These are phyloP conservation scores for Anabacerthia variegaticeps DNA, from an alignment of 2,797 vertebrate genomes.

Conservation along the genomic window DNA sequence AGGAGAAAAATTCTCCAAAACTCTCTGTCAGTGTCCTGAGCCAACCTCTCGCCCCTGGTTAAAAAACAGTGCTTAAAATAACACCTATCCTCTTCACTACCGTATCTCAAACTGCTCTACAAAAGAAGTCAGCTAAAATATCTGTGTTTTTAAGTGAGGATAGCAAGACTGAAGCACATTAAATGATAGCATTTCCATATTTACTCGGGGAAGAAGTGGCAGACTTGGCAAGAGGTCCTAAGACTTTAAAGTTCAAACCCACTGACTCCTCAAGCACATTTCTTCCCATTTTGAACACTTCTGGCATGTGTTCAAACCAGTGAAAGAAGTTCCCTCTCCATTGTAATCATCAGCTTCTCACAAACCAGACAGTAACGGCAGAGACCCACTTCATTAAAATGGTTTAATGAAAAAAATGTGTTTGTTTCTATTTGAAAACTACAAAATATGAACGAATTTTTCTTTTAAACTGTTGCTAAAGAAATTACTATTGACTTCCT, in stretches of 20 bases:
- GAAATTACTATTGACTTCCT: background rate
- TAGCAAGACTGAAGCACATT: background rate
- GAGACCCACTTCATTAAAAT: background rate
- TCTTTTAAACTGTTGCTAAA: background rate
- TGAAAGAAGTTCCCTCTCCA: background rate
- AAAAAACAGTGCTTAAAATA: slow-evolving; percentile 31
- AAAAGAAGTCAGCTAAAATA: background rate
- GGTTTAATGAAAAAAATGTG: background rate
- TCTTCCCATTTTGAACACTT: background rate
- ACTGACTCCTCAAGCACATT: slow-evolving; percentile 18
- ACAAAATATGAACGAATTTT: background rate
- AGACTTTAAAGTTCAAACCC: slow-evolving; percentile 1
- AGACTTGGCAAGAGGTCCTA: slow-evolving; percentile 41
- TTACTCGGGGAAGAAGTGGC: background rate
- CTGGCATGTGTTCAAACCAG: background rate
- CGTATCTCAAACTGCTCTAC: background rate
- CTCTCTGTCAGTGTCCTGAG: background rate
- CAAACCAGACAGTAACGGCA: background rate
- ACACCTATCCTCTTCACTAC: background rate
- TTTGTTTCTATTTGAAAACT: background rate
- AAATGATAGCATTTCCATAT: background rate
- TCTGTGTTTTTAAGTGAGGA: background rate
- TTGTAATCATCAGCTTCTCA: background rate
- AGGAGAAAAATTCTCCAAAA: background rate
- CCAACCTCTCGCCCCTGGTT: background rate